Evolutionary conservation across 2,797 vertebrate species (phyloP).

Genomic region (Vespertilio murinus): DNA sequence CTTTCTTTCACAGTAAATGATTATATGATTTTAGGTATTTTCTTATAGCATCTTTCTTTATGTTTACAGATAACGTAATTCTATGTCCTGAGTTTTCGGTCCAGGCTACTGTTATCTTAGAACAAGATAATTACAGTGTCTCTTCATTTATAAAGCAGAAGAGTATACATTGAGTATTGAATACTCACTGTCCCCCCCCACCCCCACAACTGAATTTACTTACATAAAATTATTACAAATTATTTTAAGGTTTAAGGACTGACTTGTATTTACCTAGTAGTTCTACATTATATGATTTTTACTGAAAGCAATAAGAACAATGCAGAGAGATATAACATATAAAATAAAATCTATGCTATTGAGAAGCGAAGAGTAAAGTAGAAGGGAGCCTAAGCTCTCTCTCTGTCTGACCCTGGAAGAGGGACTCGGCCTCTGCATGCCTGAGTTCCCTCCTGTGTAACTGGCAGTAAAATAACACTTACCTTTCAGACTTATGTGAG

Average conservation of each 20-base stretch:
- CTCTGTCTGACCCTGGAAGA: not conserved
- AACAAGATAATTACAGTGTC: not conserved
- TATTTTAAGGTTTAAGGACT: slow-evolving; percentile 25
- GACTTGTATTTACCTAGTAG: not conserved
- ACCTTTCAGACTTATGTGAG: not conserved
- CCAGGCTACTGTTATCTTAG: not conserved
- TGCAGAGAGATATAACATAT: not conserved
- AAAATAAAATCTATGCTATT: not conserved
- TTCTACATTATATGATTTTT: not conserved
- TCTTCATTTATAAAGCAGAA: not conserved
- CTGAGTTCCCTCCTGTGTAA: not conserved
- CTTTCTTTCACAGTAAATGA: not conserved
- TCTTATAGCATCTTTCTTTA: not conserved
- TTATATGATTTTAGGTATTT: not conserved
- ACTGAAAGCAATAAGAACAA: not conserved
- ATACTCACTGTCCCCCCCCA: not conserved
- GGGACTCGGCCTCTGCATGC: not conserved
- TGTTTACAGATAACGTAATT: not conserved
- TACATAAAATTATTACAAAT: not conserved
- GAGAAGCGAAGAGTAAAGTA: not conserved
- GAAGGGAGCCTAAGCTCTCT: not conserved
- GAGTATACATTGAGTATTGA: not conserved
- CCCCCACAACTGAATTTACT: not conserved
- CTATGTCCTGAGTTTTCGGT: not conserved
- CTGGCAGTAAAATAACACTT: not conserved